Evolutionary conservation across 2,888 invertebrate genomes (phyloP), one percentile per base, ranked within the genome.

Genomic region (Troides helena): DNA sequence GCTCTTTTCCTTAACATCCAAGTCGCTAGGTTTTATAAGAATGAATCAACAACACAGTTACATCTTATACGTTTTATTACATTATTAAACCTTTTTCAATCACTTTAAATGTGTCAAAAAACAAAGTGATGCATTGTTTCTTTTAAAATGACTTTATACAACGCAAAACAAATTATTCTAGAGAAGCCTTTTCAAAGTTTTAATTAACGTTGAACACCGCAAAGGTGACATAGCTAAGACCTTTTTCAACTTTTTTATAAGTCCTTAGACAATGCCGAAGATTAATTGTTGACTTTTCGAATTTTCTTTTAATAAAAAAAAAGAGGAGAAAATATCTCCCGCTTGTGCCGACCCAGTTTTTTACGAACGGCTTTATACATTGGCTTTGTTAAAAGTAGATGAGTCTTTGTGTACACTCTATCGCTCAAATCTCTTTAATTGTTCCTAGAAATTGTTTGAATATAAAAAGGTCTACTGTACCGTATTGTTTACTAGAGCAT

Each of bases 181-280:
- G 50, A 50, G 50, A 50, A 17, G 18, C 50, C 50, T 18, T 50
- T 67, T 62, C 67, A 67, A 62, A 62, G 17, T 67, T 62, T 62
- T 67, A 67, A 67, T 67, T 67, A 62, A 67, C 39, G 23, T 43
- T 39, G 57, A 61, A 56, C 17, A 50, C 61, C 60, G 67, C 67
- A 67, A 67, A 36, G 60, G 62, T 61, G 61, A 62, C 67, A 62
- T 67, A 23, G 39, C 53, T 61, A 61, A 62, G 53, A 67, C 23
- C 23, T 62, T 62, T 62, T 36, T 62, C 21, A 43, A 62, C 39
- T 56, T 62, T 67, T 30, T 66, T 50, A 17, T 23, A 30, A 62
- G 62, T 62, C 62, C 46, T 50, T 46, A 43, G 62, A 39, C 25
- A 62, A 43, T 46, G 43, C 46, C 14, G 62, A 43, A 62, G 30